phyloP scores from a whole-genome alignment of 2,797 vertebrate genomes.

The Parotocinclus haroldoi region DNA sequence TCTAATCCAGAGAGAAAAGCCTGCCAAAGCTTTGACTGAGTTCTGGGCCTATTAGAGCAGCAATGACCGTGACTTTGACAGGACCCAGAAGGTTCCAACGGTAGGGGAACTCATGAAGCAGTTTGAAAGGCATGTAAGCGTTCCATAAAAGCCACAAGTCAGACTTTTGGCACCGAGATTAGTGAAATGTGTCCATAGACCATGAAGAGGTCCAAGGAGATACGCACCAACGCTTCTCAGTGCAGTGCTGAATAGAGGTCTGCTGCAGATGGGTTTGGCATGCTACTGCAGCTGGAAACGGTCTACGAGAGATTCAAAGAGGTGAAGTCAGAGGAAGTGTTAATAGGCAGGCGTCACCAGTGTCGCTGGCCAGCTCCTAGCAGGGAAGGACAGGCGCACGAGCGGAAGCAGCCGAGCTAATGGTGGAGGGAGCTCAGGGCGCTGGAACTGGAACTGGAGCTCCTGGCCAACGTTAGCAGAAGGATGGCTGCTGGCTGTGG shows the following conservation, averaged over 20 bases:
- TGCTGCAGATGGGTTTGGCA: slow-evolving; percentile 28
- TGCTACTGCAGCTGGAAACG: slow-evolving; percentile 17
- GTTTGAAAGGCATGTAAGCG: slow-evolving; percentile 40
- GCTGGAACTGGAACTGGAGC: slow-evolving; percentile 50
- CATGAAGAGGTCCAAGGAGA: slow-evolving; percentile 40
- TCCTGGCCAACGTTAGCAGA: slow-evolving; percentile 40
- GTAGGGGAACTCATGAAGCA: slow-evolving; percentile 51
- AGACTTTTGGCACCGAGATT: slow-evolving; percentile 40
- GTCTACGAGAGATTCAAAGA: slow-evolving; percentile 28
- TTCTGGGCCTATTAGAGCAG: slow-evolving; percentile 33
- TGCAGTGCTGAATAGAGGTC: not conserved
- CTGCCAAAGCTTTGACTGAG: slow-evolving; percentile 27
- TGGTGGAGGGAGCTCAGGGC: slow-evolving; percentile 58
- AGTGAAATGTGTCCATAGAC: slow-evolving; percentile 34
- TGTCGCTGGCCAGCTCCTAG: slow-evolving; percentile 60
- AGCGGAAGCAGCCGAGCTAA: slow-evolving; percentile 67
- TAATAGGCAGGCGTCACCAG: slow-evolving; percentile 65
- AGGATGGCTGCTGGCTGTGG: slow-evolving; percentile 66
- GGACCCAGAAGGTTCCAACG: slow-evolving; percentile 49
- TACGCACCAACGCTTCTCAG: slow-evolving; percentile 26
- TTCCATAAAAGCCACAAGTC: slow-evolving; percentile 39
- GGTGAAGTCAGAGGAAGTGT: slow-evolving; percentile 41
- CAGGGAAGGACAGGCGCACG: slow-evolving; percentile 56
- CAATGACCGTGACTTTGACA: slow-evolving; percentile 52
- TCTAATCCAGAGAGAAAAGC: slow-evolving; percentile 6